phyloP scores from a whole-genome alignment of 2,888 invertebrate genomes.

The Deroplatys truncata region DNA sequence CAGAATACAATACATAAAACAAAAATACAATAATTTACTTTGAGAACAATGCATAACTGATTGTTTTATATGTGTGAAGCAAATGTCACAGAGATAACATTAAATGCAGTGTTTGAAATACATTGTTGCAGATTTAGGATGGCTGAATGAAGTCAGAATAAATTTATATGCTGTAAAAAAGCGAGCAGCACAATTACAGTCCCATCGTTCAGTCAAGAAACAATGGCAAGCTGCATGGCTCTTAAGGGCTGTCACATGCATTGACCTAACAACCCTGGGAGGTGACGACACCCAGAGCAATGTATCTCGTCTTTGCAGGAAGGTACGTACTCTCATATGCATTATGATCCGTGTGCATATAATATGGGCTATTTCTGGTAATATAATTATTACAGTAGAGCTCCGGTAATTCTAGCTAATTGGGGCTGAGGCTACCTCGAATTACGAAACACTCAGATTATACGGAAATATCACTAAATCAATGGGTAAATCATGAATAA shows the following conservation, averaged over 20 bases:
- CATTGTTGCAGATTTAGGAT: slow-evolving; percentile 43
- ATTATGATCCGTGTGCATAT: slow-evolving; percentile 29
- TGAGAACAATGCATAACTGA: neutral
- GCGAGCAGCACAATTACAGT: slow-evolving; percentile 49
- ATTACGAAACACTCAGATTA: no score
- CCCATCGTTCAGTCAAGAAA: slow-evolving; percentile 37
- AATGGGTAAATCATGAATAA: no score
- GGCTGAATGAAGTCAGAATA: slow-evolving; percentile 51
- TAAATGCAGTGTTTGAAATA: neutral
- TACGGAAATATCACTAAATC: no score
- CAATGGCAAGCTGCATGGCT: slow-evolving; percentile 69
- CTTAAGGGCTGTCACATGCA: slow-evolving; percentile 73
- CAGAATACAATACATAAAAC: no score
- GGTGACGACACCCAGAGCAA: slow-evolving; percentile 76
- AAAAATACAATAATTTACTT: no score
- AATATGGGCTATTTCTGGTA: no score
- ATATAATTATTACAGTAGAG: no score
- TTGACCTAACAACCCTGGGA: slow-evolving; percentile 89
- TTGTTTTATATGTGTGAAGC: neutral
- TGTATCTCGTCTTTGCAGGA: slow-evolving; percentile 74
- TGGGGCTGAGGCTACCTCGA: no score
- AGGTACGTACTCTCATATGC: slow-evolving; percentile 51
- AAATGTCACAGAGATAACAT: neutral
- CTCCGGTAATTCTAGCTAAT: no score
- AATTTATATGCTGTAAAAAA: slow-evolving; percentile 56